Conservation (phyloP, 2,113 vertebrate genomes). For the Bubo bubo region DNA sequence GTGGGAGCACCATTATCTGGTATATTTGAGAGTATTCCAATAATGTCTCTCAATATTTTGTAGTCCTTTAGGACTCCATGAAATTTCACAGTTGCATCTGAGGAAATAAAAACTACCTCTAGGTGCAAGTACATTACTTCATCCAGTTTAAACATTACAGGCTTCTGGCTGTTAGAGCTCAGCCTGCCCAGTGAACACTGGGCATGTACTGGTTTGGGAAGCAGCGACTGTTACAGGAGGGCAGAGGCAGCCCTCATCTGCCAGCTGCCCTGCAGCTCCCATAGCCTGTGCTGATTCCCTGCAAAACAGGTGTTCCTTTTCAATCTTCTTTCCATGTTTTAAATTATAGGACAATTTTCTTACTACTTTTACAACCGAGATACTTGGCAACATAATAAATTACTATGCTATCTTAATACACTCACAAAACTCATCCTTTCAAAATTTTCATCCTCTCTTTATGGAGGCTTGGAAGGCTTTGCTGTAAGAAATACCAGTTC, state of each 20-base stretch:
- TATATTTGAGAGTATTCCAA: background rate
- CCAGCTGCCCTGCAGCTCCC: background rate
- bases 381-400: background rate
- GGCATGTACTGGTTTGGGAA: rapidly evolving
- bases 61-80: background rate
- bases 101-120: background rate
- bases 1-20: background rate
- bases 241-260: background rate
- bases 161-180: background rate
- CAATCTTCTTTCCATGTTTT: background rate
- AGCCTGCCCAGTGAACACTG: rapidly evolving
- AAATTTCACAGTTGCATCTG: background rate
- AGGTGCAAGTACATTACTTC: background rate
- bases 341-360: background rate
- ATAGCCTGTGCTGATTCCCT: background rate
- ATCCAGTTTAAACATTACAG: background rate
- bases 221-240: background rate
- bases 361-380: background rate
- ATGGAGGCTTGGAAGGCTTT: background rate
- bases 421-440: background rate
- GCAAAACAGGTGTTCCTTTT: background rate
- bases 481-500: background rate
- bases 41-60: background rate
- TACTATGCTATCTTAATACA: background rate
- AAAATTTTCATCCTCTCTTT: background rate